Evolutionary conservation across 2,113 vertebrate species (phyloP), one percentile per base, ranked within the genome.

Genomic region (Rynchops niger): DNA sequence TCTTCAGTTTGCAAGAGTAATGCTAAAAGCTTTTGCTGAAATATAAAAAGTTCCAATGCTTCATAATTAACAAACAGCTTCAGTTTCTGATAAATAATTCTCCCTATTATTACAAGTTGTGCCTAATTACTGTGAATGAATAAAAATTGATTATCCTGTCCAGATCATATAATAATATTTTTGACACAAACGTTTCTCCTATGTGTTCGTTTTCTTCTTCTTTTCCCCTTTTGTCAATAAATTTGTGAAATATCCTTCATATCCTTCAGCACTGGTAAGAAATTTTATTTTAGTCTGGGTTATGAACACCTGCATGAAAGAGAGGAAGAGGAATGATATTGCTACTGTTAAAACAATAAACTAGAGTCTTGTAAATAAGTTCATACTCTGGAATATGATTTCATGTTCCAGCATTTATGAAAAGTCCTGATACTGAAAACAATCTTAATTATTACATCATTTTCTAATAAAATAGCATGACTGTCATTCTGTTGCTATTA

Each of bases 61-160:
- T 96, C 80, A 89, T 96, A 97, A 97, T 97, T 97, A 97, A 93
- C 30, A 93, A 62, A 94, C 7, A 85, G 71, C 30, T 94, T 90
- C 47, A 95, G 53, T 86, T 97, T 96, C 87, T 95, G 85, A 94
- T 97, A 95, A 97, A 97, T 95, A 76, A 15, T 94, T 96, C 73
- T 90, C 53, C 56, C 58, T 88, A 79, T 97, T 94, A 49, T 95
- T 90, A 88, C 58, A 95, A 29, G 9, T 84, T 94, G 67, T 93
- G n/a, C 5, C 18, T 96, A 97, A 96, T 97, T 95, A 96, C 65
- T 62, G 9, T 43, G 93, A 97, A 81, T 80, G 36, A 96, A 84
- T 92, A 90, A 90, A 95, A 95, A 65, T 36, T 77, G 12, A 95
- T 77, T 13, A 9, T 43, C 4, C 22, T 81, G 2, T 69, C 23